Percentiles rank a stretch among this genome's conserved stretches.
Conservation (phyloP, 2,888 invertebrate genomes). For the Anodontia alba region DNA sequence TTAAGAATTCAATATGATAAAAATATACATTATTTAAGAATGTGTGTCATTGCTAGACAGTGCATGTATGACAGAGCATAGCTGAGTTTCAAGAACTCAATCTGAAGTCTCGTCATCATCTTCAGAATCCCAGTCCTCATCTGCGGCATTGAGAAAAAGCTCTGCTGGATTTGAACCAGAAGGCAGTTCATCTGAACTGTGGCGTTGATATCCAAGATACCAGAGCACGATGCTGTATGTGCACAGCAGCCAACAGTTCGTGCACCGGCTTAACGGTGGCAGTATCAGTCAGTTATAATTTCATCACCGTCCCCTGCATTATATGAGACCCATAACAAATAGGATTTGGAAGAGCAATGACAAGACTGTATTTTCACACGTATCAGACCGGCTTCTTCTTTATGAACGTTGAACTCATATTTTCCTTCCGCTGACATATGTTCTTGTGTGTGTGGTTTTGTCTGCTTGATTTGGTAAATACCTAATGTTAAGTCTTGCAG, state of each 20-base stretch:
- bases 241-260: slow-evolving; percentile 7
- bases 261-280: background rate
- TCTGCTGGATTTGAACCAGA: background rate
- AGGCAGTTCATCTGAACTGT: background rate
- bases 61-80: too few species aligned
- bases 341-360: background rate
- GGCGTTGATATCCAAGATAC: too few species aligned
- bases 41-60: background rate
- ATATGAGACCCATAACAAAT: background rate
- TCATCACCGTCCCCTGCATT: background rate
- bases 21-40: background rate
- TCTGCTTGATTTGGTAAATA: background rate
- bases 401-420: background rate
- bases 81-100: too few species aligned
- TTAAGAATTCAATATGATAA: background rate
- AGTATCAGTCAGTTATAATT: too few species aligned
- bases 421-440: background rate
- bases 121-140: background rate
- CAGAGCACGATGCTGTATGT: background rate
- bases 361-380: background rate
- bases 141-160: background rate
- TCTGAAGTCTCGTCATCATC: slow-evolving; percentile 3
- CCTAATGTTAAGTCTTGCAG: background rate
- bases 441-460: background rate
- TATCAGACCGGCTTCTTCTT: background rate